A percentile compares a stretch with the other conserved stretches of the same genome.
phyloP scores from a whole-genome alignment of 1,140 invertebrate species.

The Aporrectodea caliginosa region DNA sequence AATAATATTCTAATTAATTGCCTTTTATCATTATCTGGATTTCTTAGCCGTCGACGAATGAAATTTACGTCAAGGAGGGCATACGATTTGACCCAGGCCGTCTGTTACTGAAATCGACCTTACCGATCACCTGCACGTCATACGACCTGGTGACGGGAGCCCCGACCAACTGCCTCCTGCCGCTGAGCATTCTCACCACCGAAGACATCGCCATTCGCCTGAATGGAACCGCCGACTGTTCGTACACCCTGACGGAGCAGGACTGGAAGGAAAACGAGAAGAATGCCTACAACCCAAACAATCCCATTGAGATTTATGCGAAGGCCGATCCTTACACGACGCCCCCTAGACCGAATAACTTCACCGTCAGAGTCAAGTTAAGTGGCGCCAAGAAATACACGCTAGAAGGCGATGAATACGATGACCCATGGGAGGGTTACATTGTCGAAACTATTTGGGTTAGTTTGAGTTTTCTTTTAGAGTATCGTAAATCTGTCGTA shows the following conservation, averaged over 20 bases:
- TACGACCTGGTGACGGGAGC: not conserved
- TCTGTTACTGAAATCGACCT: not conserved
- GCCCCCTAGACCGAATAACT: not conserved
- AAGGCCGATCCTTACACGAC: not conserved
- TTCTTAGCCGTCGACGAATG: no score
- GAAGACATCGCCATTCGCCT: not conserved
- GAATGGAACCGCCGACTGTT: not conserved
- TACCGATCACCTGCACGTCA: not conserved
- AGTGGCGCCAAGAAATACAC: not conserved
- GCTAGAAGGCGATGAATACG: not conserved
- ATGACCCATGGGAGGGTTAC: not conserved
- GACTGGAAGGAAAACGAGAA: not conserved
- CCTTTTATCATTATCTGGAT: no score
- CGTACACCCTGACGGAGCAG: not conserved
- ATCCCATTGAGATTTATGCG: not conserved
- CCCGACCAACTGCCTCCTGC: not conserved
- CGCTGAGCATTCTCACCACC: not conserved
- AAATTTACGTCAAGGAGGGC: not conserved
- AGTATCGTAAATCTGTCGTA: no score
- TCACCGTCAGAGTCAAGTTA: not conserved
- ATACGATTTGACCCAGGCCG: not conserved
- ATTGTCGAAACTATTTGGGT: no score
- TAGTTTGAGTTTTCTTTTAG: no score
- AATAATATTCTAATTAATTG: no score
- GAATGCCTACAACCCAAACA: not conserved